Conservation (phyloP, 2,888 invertebrate genomes). For the Brachyopa scutellaris region DNA sequence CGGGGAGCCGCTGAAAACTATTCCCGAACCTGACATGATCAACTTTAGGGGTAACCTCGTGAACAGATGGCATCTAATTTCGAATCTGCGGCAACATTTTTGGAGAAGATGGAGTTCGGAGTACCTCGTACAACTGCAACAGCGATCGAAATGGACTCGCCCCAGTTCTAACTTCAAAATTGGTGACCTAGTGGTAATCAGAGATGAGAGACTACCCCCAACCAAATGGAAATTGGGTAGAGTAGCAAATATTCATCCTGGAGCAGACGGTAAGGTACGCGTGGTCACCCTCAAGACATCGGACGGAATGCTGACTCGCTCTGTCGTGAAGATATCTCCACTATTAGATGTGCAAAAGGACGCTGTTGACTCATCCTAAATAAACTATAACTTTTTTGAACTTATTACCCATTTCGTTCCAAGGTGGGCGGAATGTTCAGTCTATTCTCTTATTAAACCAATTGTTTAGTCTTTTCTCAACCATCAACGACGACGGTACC, state of each 20-base stretch:
- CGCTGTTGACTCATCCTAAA: too few relatives aligned
- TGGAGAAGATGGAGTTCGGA: slow-evolving; percentile 11
- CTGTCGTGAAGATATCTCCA: too few relatives aligned
- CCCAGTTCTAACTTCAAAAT: not conserved
- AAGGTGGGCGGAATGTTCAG: slow-evolving; percentile 20
- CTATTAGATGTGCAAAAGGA: too few relatives aligned
- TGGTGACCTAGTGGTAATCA: not conserved
- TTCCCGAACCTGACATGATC: not conserved
- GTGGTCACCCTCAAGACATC: too few relatives aligned
- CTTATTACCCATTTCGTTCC: slow-evolving; percentile 15
- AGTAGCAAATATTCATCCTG: slow-evolving; percentile 1
- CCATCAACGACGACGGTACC: too few relatives aligned
- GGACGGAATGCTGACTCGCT: too few relatives aligned
- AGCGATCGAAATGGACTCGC: not conserved
- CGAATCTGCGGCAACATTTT: not conserved
- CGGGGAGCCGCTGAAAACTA: not conserved
- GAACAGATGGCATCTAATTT: not conserved
- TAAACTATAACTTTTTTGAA: too few relatives aligned
- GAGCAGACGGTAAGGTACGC: not conserved
- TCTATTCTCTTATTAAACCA: too few relatives aligned
- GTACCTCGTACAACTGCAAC: slow-evolving; percentile 4
- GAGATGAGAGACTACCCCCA: not conserved
- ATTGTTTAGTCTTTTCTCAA: too few relatives aligned
- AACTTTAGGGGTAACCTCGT: not conserved
- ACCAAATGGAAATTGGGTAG: slow-evolving; percentile 16